Evolutionary conservation across 2,797 vertebrate genomes (phyloP).

Genomic region (Aphelocoma californica): DNA sequence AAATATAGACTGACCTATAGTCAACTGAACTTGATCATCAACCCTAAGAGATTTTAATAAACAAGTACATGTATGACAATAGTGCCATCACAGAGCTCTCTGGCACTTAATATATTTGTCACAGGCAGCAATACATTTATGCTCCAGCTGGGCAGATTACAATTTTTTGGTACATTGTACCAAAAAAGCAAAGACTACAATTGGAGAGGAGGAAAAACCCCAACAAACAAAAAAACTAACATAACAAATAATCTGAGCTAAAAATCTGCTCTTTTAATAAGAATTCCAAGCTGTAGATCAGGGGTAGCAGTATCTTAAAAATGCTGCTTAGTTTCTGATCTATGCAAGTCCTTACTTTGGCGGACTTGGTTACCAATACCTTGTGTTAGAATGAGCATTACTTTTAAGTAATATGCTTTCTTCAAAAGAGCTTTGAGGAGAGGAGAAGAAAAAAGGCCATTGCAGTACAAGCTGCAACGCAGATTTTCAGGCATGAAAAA

Average conservation of each 20-base stretch:
- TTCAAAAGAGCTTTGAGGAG: not conserved
- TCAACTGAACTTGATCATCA: not conserved
- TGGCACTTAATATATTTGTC: not conserved
- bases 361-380: not conserved
- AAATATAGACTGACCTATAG: not conserved
- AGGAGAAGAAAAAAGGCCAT: not conserved
- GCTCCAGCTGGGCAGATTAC: not conserved
- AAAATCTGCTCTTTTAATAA: not conserved
- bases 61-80: not conserved
- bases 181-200: not conserved
- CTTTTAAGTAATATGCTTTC: not conserved
- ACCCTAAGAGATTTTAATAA: not conserved
- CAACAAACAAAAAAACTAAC: not conserved
- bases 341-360: not conserved
- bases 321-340: not conserved
- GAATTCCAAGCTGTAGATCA: not conserved
- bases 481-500: not conserved
- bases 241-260: not conserved
- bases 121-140: not conserved
- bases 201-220: rapidly evolving
- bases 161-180: not conserved
- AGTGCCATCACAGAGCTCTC: not conserved
- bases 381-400: not conserved
- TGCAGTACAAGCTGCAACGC: not conserved
- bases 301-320: not conserved